Evolutionary conservation across 2,113 vertebrate species (phyloP), one percentile per base, ranked within the genome.

Genomic region (Numida meleagris): DNA sequence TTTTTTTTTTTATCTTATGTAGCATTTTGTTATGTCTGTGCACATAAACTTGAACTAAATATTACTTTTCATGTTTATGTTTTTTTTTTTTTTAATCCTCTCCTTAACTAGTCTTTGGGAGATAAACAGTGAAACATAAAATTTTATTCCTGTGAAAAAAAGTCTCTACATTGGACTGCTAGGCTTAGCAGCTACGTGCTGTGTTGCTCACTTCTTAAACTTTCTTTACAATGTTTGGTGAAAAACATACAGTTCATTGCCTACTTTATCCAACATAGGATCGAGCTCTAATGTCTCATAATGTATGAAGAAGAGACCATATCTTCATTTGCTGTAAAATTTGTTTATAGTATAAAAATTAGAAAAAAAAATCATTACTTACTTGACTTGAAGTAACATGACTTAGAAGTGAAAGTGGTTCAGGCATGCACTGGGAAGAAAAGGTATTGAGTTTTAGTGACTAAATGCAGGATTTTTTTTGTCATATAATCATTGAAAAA

Each of bases 361-460:
- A 74, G 51, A 12, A 62, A 84, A 62, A 84, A 46, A 53, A 59
- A 29, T 67, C 70, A 87, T 33, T 89, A 66, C 20, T 65, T 91
- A 38, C 27, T 73, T 80, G 67, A 57, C 31, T 27, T 73, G 45
- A 79, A 25, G 79, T 57, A 94, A 82, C 46, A 31, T 80, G 79
- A 88, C 82, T 86, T 77, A 92, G n/a, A 66, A 94, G 72, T 45
- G 80, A 14, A 90, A 90, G 29, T 73, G 48, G 76, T 95, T 92
- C 63, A 86, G 65, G 23, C 76, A 86, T 74, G 23, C 50, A 86
- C 23, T 0, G 1, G 23, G 58, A 93, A 82, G 62, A 93, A 86
- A 25, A 96, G 23, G 43, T 82, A 82, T 46, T 93, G 65, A 36
- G 20, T 70, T 95, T 88, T 90, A 82, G 88, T 85, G 20, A 57